phyloP scores from a whole-genome alignment of 1,140 invertebrate genomes.

The Pseudobourletiella spinata region DNA sequence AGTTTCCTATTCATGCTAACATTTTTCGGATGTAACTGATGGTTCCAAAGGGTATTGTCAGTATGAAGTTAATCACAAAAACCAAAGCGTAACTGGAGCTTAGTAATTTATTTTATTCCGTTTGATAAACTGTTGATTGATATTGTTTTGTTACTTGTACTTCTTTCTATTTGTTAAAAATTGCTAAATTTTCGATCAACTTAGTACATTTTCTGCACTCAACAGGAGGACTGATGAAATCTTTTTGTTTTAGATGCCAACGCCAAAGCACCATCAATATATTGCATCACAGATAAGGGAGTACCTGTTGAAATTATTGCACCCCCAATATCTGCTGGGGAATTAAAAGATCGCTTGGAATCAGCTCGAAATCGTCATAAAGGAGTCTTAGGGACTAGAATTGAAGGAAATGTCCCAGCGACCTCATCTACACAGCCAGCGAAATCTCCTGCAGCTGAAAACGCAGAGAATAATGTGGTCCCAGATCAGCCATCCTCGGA shows the following conservation, averaged over 20 bases:
- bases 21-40: constrained; percentile 1
- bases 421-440: background rate
- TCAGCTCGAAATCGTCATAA: constrained; percentile 16
- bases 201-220: too few relatives aligned
- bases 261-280: constrained; percentile 23
- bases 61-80: too few relatives aligned
- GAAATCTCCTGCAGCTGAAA: background rate
- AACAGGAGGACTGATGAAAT: too few relatives aligned
- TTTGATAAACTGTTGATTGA: too few relatives aligned
- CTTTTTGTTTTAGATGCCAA: constrained; percentile 28
- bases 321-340: background rate
- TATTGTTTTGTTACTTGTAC: too few relatives aligned
- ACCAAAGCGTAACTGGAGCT: too few relatives aligned
- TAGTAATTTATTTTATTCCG: background rate
- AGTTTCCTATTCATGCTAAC: too few relatives aligned
- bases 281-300: constrained; percentile 24
- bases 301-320: constrained; percentile 22
- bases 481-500: too few relatives aligned
- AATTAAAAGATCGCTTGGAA: constrained; percentile 17
- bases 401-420: background rate
- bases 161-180: too few relatives aligned
- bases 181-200: too few relatives aligned
- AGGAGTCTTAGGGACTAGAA: constrained; percentile 2
- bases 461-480: too few relatives aligned
- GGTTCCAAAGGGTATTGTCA: background rate